Percentiles rank a stretch among this genome's conserved stretches.
Conservation (phyloP, 2,888 invertebrate species). For the Protodeltote pygarga region DNA sequence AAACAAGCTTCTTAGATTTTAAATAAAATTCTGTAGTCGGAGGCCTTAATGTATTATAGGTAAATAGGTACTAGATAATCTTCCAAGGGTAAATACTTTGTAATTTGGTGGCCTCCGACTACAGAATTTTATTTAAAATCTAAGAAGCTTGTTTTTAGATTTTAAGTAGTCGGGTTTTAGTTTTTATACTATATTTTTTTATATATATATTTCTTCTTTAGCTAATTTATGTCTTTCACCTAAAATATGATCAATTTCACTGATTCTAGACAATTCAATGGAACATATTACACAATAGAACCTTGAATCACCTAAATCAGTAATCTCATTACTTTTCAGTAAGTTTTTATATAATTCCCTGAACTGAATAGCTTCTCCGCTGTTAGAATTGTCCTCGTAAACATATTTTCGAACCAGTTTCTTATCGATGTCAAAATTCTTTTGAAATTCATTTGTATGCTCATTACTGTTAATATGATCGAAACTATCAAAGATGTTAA, state of each 20-base stretch:
- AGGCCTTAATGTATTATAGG: too few species aligned
- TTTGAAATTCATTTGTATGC: neutral
- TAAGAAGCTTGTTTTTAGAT: too few species aligned
- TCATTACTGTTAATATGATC: neutral
- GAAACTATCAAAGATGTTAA: neutral
- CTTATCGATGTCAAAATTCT: neutral
- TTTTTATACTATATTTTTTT: too few species aligned
- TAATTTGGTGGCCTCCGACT: too few species aligned
- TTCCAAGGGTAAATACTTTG: too few species aligned
- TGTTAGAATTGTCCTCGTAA: neutral
- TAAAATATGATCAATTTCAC: conserved; percentile 18
- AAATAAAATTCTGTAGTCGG: too few species aligned
- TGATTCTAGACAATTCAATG: neutral
- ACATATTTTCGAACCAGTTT: neutral
- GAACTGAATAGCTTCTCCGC: neutral
- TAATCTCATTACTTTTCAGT: neutral
- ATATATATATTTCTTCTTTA: too few species aligned
- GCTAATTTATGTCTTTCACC: conserved; percentile 3
- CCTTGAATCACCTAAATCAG: neutral
- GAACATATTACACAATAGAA: conserved; percentile 5
- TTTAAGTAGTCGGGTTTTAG: too few species aligned
- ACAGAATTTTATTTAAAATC: too few species aligned
- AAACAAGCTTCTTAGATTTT: too few species aligned
- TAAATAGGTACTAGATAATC: too few species aligned
- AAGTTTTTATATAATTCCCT: neutral